Evolutionary conservation across 2,888 invertebrate genomes (phyloP), one percentile per base, ranked within the genome.

Genomic region (Agrochola lota): DNA sequence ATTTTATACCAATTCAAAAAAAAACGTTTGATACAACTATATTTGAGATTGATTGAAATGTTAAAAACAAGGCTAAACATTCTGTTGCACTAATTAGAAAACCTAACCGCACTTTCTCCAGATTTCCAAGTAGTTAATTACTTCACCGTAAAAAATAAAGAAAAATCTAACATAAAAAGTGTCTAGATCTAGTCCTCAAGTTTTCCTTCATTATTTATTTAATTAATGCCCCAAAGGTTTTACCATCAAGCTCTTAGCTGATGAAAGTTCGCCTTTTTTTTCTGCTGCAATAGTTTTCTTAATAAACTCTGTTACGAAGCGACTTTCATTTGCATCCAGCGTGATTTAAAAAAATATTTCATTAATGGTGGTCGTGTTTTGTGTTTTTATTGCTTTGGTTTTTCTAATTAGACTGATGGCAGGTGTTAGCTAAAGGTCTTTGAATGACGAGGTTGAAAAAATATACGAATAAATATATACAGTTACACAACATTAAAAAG

Each of bases 201-300:
- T 67, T 81, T 74, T 62, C 7, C 63, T 62, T 62, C 52, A 84
- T 80, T 80, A 72, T 83, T 80, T 77, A 69, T 74, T 77, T 80
- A 85, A 85, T 85, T 69, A 85, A 75, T 75, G 69, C 55, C 60
- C 35, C 35, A 43, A 77, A 67, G 62, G 63, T 81, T 79, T 76
- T 43, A 66, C 35, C 64, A 74, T 66, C 62, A 66, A 72, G 90
- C 89, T 91, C 84, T 91, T 89, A 91, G 88, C 85, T 86, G 90
- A 91, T 90, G 87, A 88, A 83, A 74, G 82, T 71, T 74, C 23
- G 57, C 35, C 59, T 81, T 77, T 86, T 84, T 43, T 83, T 74
- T 85, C 81, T 74, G 57, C 74, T 74, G 75, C 70, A 78, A 81
- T 84, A 87, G 86, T 85, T 85, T 78, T 80, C 76, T 83, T 81